These are phyloP conservation scores for Epizoanthus ramosus DNA, from an alignment of 92 coral and sea anemone genomes.

Conservation along the genomic window DNA sequence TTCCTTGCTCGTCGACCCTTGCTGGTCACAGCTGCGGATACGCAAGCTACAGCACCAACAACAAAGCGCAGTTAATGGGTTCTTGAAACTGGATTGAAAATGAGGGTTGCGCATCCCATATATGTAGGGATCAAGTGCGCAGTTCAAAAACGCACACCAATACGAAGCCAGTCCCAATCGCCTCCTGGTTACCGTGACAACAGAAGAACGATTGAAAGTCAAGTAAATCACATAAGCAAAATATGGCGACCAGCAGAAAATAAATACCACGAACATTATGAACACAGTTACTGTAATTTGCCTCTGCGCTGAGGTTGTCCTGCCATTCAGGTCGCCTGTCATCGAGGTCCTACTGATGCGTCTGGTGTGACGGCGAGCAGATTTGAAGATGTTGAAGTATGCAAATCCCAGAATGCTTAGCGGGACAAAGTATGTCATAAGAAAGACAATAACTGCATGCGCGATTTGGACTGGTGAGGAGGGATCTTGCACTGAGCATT, in stretches of 20 bases:
- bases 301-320: conserved; percentile 45
- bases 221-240: conserved; percentile 59
- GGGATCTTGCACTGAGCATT: conserved; percentile 73
- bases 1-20: conserved; percentile 18
- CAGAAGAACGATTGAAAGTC: conserved; percentile 43
- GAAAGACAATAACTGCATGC: conserved; percentile 55
- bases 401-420: conserved; percentile 78
- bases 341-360: conserved; percentile 61
- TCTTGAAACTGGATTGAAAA: conserved; percentile 40
- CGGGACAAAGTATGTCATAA: conserved; percentile 64
- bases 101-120: conserved; percentile 80
- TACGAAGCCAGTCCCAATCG: conserved; percentile 67
- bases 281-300: conserved; percentile 75
- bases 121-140: conserved; percentile 72
- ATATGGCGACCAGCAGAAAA: conserved; percentile 83
- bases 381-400: conserved; percentile 69
- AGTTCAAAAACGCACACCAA: conserved; percentile 77
- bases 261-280: conserved; percentile 65
- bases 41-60: conserved; percentile 15
- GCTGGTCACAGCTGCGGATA: background rate
- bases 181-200: conserved; percentile 31
- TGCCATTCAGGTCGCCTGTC: background rate
- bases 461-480: conserved; percentile 50
- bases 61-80: conserved; percentile 14
- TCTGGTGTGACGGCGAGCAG: conserved; percentile 63